A percentile compares a stretch with the other conserved stretches of the same genome.
phyloP scores from a whole-genome alignment of 1,140 invertebrate species.

The Drosophila kikkawai region DNA sequence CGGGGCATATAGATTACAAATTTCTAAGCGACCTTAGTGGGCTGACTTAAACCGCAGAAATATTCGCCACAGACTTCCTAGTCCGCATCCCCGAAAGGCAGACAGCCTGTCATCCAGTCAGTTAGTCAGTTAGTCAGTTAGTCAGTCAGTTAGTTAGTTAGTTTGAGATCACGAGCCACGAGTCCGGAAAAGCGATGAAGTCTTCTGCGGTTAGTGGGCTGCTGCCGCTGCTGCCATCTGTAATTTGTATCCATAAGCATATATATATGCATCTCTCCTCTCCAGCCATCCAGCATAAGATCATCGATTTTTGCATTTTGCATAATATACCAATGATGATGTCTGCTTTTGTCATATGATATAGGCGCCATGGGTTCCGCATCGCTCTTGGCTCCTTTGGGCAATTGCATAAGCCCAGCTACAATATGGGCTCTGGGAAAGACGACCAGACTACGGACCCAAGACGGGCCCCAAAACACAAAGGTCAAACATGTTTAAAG shows the following conservation, averaged over 20 bases:
- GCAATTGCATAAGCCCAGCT: constrained; percentile 35
- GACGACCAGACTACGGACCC: constrained; percentile 6
- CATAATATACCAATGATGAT: constrained; percentile 59
- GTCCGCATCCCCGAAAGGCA: constrained; percentile 58
- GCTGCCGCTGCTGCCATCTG: constrained; percentile 49
- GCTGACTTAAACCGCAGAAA: constrained; percentile 49
- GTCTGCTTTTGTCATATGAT: constrained; percentile 54
- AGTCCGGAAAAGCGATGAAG: constrained; percentile 62
- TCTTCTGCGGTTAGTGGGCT: constrained; percentile 75
- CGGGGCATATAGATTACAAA: constrained; percentile 38
- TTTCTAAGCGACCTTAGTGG: constrained; percentile 62
- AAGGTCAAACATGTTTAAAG: constrained; percentile 75
- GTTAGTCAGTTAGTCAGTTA: constrained; percentile 25
- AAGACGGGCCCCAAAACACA: constrained; percentile 29
- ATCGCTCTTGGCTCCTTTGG: constrained; percentile 41
- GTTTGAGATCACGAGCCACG: constrained; percentile 53
- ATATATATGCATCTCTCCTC: constrained; percentile 24
- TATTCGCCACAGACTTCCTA: constrained; percentile 59
- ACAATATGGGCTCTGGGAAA: constrained; percentile 14
- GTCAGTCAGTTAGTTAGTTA: constrained; percentile 36
- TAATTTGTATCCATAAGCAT: constrained; percentile 68
- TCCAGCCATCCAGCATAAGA: constrained; percentile 17
- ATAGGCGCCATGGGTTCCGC: constrained; percentile 54
- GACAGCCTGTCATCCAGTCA: constrained; percentile 35
- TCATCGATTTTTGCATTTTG: constrained; percentile 66